phyloP scores from a whole-genome alignment of 2,113 vertebrate species.

The Mesocricetus auratus region DNA sequence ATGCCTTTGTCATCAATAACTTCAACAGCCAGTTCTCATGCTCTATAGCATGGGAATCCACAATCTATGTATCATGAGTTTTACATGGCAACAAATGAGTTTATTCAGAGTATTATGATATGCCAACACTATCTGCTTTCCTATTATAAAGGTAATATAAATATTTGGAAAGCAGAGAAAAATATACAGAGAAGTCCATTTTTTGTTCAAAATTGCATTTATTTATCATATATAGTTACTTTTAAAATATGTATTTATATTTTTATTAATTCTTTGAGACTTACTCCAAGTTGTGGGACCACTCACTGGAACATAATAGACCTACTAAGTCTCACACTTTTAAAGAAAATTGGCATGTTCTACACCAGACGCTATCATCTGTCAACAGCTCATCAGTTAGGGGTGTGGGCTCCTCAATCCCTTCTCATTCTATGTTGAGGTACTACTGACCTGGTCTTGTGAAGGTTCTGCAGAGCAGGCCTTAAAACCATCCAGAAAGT shows the following conservation, averaged over 20 bases:
- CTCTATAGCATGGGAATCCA: background rate
- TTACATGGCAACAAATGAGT: background rate
- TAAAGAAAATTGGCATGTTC: background rate
- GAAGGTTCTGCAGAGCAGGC: background rate
- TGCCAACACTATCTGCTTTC: background rate
- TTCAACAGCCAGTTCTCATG: background rate
- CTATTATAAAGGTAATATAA: background rate
- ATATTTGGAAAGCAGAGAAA: background rate
- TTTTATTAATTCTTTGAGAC: background rate
- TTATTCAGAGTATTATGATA: background rate
- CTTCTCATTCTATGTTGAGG: no score
- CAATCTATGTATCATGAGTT: background rate
- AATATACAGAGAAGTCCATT: background rate
- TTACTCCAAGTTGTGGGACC: background rate
- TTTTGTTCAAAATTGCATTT: conserved; percentile 30
- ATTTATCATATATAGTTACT: background rate
- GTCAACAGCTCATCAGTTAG: background rate
- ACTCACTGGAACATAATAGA: background rate
- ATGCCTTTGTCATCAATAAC: background rate
- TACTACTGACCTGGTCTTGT: background rate
- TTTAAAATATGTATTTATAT: background rate
- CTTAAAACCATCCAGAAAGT: background rate
- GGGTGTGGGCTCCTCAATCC: background rate
- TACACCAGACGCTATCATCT: background rate
- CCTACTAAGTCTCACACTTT: background rate